Percentiles rank a stretch among this genome's conserved stretches.
These are phyloP conservation scores for Isoperla grammatica DNA, from an alignment of 2,888 invertebrate species.

Conservation along the genomic window DNA sequence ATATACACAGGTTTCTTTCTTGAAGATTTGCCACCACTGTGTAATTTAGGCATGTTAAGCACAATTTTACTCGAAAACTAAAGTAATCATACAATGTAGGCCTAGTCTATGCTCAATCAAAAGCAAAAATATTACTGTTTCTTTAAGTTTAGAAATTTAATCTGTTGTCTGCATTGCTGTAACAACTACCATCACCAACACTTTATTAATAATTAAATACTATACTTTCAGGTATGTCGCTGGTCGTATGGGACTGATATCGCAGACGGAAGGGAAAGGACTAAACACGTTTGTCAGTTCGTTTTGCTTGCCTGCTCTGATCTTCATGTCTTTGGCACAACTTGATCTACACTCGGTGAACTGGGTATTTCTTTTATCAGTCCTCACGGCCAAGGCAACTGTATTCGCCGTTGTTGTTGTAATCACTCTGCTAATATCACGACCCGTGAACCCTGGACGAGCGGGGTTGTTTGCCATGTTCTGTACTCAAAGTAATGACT, in stretches of 20 bases:
- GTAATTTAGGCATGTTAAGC: too few species aligned
- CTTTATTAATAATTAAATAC: too few species aligned
- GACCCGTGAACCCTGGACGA: constrained; percentile 73
- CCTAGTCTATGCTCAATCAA: too few species aligned
- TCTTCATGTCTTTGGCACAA: constrained; percentile 83
- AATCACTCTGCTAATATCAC: constrained; percentile 69
- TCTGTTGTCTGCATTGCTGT: too few species aligned
- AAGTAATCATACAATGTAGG: too few species aligned
- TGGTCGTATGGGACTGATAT: constrained; percentile 75
- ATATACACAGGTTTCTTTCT: too few species aligned
- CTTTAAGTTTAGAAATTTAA: too few species aligned
- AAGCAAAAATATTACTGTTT: too few species aligned
- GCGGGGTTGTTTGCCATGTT: constrained; percentile 92
- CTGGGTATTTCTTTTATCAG: constrained; percentile 84
- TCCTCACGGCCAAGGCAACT: constrained; percentile 77
- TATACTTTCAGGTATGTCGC: constrained; percentile 64
- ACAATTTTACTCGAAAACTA: too few species aligned
- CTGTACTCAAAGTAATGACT: constrained; percentile 95
- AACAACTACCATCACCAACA: too few species aligned
- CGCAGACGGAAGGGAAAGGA: constrained; percentile 80
- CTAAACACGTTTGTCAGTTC: constrained; percentile 89
- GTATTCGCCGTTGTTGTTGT: constrained; percentile 76
- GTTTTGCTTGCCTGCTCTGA: constrained; percentile 86
- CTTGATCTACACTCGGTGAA: constrained; percentile 79
- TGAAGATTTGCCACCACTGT: too few species aligned